Base-by-base conservation (phyloP, 2,113 vertebrate species). In the Gulo gulo region DNA sequence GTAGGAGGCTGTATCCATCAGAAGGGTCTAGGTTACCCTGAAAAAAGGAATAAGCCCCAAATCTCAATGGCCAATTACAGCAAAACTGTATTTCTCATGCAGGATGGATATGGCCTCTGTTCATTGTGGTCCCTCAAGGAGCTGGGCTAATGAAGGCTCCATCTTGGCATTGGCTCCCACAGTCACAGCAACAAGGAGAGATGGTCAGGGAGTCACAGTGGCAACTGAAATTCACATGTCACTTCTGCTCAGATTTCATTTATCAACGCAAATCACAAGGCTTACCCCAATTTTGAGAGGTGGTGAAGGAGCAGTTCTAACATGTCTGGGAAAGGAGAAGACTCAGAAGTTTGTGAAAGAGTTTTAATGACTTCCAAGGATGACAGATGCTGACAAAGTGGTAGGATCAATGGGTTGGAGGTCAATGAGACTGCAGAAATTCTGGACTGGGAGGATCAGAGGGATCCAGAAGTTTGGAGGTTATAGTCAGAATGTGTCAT, bases 201-300 rank as follows among this genome's bases (percentile, higher is more conserved):
- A 4, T 29, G 7, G 11, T 47, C 16, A 12, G 6, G 18, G 59
- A 18, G 10, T 26, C 14, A 0, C 21, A 4, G 10, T 0, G 6
- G 18, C 9, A 34, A 21, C 52, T 36, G 42, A 74, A 71, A 84
- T 76, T 15, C 78, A 47, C 31, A 8, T 11, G 2, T 31, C 23
- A 55, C n/a, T 73, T 63, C 10, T 8, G 2, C 34, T 83, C 39
- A 23, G 16, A 5, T 45, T 71, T 71, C 20, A 69, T 21, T 83
- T 36, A 20, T 7, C 23, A 52, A 13, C 88, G 34, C 42, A 80
- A 79, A 85, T 47, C 42, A 55, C 5, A 59, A 78, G 36, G 4
- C 3, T 8, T 26, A 13, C 6, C 63, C 36, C 47, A 55, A 12
- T 34, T 90, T 93, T 36, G 52, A 29, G 59, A 90, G 15, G 7